Base-by-base conservation (phyloP, 2,113 vertebrate species). In the Boleophthalmus pectinirostris region DNA sequence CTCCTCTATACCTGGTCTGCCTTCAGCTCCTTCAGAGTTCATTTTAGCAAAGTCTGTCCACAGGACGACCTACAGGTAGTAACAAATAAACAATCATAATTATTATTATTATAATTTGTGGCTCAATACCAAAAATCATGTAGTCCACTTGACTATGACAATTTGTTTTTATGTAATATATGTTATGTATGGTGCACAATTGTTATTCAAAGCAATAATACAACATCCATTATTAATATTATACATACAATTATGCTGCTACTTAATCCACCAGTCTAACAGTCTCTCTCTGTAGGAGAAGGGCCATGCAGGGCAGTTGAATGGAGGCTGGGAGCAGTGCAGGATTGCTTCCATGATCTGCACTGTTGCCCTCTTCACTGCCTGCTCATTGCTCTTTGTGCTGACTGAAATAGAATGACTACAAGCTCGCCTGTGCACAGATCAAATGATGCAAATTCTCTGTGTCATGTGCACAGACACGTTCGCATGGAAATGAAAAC, bases 31-130 rank as follows among this genome's bases (percentile, higher is more conserved):
- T 65, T 80, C 85, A 75, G 91, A 86, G 78, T 82, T 93, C 92
- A 94, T 93, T 75, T 91, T 85, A 91, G 89, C 67, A 87, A 91
- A 85, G 76, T 97, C 95, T 95, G 96, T 97, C 78, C 94, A 92
- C 85, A 85, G 80, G 69, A 82, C 74, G 92, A 92, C 91, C 96
- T 96, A 61, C 0, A 18, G 69, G 57, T 8, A 67, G 9, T 43
- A 35, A 58, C 23, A 88, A 20, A 70, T 73, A 63, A 6, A 80
- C 64, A 66, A 14, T 20, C 64, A 71, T 60, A 46, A 70, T 65
- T 1, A 14, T 69, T 57, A 38, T 3, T 35, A 38, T 38, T 9
- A 38, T 38, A 38, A 38, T 38, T 38, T 38, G 35, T 38, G 8
- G 6, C 38, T 10, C 38, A 43, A 43, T 10, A 11, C 38, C 10